Percentiles rank a stretch among this genome's conserved stretches.
These are phyloP conservation scores for Emmelina monodactyla DNA, from an alignment of 2,888 invertebrate species.

Conservation along the genomic window DNA sequence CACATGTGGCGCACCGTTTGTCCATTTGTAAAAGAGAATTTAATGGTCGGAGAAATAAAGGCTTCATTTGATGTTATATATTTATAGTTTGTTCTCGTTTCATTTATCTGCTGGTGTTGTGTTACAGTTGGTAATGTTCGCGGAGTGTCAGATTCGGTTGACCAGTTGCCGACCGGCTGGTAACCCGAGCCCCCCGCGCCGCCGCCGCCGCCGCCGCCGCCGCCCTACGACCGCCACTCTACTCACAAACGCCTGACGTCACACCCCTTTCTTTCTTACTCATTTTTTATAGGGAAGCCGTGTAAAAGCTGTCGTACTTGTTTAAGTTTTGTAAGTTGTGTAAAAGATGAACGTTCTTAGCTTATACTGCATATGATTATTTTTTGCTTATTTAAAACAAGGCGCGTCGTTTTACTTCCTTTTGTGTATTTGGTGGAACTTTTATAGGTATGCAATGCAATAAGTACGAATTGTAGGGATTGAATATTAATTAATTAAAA, in stretches of 20 bases:
- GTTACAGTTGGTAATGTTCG: background rate
- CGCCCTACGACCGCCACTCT: background rate
- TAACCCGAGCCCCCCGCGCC: conserved; percentile 21
- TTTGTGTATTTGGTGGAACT: too few relatives aligned
- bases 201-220: background rate
- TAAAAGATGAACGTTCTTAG: too few relatives aligned
- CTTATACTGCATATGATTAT: too few relatives aligned
- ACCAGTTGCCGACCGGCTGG: conserved; percentile 9
- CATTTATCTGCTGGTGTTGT: background rate
- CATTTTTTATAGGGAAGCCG: background rate
- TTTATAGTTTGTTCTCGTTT: background rate
- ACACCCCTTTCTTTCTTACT: background rate
- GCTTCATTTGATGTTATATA: background rate
- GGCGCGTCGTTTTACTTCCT: too few relatives aligned
- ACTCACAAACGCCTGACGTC: background rate
- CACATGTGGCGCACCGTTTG: background rate
- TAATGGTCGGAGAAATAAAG: background rate
- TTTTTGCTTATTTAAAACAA: too few relatives aligned
- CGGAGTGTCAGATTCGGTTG: background rate
- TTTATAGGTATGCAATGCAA: too few relatives aligned
- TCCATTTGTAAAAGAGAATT: background rate
- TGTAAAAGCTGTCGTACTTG: background rate
- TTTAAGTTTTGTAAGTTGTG: background rate
- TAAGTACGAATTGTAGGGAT: too few relatives aligned
- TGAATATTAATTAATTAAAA: too few relatives aligned